Evolutionary conservation across 2,888 invertebrate genomes (phyloP).

Genomic region (Neocrepidodera transversa): DNA sequence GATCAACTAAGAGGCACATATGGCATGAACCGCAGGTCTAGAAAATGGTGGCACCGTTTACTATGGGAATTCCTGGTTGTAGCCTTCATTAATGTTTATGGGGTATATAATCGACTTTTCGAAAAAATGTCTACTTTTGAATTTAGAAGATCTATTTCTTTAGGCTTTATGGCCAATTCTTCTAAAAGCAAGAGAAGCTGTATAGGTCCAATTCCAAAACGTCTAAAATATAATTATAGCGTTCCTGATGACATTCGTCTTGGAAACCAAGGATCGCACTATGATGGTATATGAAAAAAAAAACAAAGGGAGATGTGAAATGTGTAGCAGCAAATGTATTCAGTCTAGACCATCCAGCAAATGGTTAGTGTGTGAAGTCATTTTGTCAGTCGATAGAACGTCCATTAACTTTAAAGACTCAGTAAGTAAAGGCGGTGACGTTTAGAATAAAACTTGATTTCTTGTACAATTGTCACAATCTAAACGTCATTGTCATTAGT

Average conservation of each 20-base stretch:
- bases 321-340: constrained; percentile 9
- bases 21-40: neutral
- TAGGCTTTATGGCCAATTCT: neutral
- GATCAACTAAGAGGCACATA: constrained; percentile 5
- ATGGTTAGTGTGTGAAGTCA: too few species aligned
- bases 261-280: neutral
- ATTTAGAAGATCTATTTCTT: constrained; percentile 1
- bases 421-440: too few species aligned
- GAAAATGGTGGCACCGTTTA: constrained; percentile 13
- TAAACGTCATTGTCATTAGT: too few species aligned
- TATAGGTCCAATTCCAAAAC: neutral
- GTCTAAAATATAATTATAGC: neutral
- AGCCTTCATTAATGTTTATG: constrained; percentile 1
- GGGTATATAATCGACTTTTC: neutral
- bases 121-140: neutral
- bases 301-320: constrained; percentile 1
- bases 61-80: constrained; percentile 2
- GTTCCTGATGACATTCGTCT: neutral
- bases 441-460: too few species aligned
- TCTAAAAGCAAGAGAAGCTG: neutral
- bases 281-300: neutral
- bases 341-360: constrained; percentile 1
- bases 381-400: too few species aligned
- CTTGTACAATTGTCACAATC: too few species aligned
- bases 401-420: too few species aligned